These are phyloP conservation scores for Grapholita molesta DNA, from an alignment of 1,140 invertebrate species.

Conservation along the genomic window DNA sequence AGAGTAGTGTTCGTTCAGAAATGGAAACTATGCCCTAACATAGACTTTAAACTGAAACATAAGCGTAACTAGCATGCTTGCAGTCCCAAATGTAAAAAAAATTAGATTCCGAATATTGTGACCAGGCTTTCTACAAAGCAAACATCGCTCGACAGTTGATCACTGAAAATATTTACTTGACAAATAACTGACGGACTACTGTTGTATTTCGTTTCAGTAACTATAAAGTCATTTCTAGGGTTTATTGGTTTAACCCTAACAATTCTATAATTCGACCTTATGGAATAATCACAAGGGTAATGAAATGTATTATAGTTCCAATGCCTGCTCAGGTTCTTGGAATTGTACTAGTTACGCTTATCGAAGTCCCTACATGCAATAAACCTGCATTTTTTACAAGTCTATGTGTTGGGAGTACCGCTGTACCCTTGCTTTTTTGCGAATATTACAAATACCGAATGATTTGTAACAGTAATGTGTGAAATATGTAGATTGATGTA, in stretches of 20 bases:
- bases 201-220: no score
- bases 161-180: not conserved
- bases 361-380: not conserved
- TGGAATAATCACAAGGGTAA: no score
- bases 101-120: not conserved
- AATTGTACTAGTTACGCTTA: not conserved
- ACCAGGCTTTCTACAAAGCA: not conserved
- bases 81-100: not conserved
- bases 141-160: not conserved
- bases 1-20: slow-evolving; percentile 19
- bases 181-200: no score
- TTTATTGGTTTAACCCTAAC: no score
- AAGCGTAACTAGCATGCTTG: not conserved
- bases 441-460: slow-evolving; percentile 42
- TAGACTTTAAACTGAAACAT: slow-evolving; percentile 18
- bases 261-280: no score
- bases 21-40: slow-evolving; percentile 17
- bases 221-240: not conserved
- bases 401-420: slow-evolving; percentile 41
- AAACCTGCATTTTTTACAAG: slow-evolving; percentile 10
- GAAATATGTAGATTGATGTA: slow-evolving; percentile 21
- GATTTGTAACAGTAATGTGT: slow-evolving; percentile 47
- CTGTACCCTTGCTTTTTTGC: slow-evolving; percentile 46
- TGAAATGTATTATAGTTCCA: not conserved
- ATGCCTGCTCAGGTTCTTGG: not conserved